Evolutionary conservation across 2,113 vertebrate genomes (phyloP), one percentile per base, ranked within the genome.

Genomic region (Pelecanoides urinatrix): DNA sequence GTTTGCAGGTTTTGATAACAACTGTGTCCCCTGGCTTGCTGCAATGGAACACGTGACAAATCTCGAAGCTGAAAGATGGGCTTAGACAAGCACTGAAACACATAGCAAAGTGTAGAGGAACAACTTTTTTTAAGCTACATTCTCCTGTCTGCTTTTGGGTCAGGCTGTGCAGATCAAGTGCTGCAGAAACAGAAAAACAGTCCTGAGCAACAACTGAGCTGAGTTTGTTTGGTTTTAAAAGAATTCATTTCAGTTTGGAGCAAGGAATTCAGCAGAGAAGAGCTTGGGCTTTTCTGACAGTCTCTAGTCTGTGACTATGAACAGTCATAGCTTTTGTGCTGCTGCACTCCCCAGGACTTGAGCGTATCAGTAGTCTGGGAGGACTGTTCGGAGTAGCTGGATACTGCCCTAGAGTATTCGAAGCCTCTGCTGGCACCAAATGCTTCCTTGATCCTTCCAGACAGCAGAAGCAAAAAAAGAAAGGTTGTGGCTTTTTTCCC

Each of bases 11-110:
- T 90, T 91, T 66, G 26, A 27, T 27, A 44, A 18, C 7, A 27
- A 1, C 26, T 40, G 20, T 45, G 20, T 27, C 10, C 66, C 13
- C 23, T 12, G 26, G 29, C 20, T 83, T 38, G 16, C 12, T 76
- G 47, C 47, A 71, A 8, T 11, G 42, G 30, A 81, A 47, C 7
- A 19, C 1, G 2, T 0, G 0, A 36, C 34, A 72, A 44, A 25
- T 26, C 36, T 21, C 3, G 4, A 44, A 88, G 50, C 22, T 62
- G 59, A 17, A 85, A 65, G 32, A 13, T 44, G 5, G 9, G 30
- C 14, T 75, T 40, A 25, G 67, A 17, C 11, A 59, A 83, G 38
- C 12, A 0, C 42, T 53, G 58, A 56, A 80, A 29, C 10, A 6
- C 9, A 10, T 5, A 84, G 34, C 3, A 14, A 38, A 56, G 10